Percentiles rank a stretch among this genome's conserved stretches.
phyloP scores from a whole-genome alignment of 1,140 invertebrate genomes.

The Conus betulinus region DNA sequence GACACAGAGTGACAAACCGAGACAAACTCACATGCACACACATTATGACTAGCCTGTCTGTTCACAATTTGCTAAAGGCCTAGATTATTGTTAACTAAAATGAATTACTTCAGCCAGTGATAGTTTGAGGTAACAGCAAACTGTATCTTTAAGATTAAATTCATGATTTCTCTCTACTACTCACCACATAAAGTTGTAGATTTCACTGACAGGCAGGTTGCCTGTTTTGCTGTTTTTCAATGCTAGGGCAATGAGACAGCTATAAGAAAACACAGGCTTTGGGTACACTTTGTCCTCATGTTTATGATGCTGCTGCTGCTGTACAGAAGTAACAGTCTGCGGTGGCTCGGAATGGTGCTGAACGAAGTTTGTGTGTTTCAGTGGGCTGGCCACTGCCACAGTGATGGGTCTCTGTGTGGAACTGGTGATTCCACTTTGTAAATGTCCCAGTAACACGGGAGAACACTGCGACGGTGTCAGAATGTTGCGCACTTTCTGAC shows the following conservation, averaged over 20 bases:
- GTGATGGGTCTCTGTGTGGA: constrained; percentile 32
- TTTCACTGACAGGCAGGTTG: constrained; percentile 96
- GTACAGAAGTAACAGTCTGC: constrained; percentile 51
- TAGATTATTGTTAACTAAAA: too few species aligned
- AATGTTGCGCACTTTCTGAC: constrained; percentile 48
- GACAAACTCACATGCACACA: too few species aligned
- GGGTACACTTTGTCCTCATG: constrained; percentile 85
- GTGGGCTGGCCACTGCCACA: constrained; percentile 30
- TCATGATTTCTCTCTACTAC: constrained; percentile 55
- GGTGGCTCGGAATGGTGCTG: constrained; percentile 36
- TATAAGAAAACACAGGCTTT: constrained; percentile 98
- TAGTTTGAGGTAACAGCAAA: too few species aligned
- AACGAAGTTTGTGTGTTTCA: constrained; percentile 43
- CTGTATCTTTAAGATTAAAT: too few species aligned
- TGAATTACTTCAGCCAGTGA: too few species aligned
- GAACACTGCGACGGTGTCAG: constrained; percentile 60
- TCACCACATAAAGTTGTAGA: constrained; percentile 99
- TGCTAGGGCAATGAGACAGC: constrained; percentile 97
- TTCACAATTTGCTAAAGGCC: too few species aligned
- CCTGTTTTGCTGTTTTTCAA: constrained; percentile 96
- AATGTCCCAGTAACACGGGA: constrained; percentile 64
- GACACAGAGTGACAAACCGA: too few species aligned
- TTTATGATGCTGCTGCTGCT: constrained; percentile 35
- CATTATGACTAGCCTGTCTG: too few species aligned
- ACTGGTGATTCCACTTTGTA: constrained; percentile 60